Conservation (phyloP, 2,797 vertebrate genomes). For the Gymnothorax reevesii region DNA sequence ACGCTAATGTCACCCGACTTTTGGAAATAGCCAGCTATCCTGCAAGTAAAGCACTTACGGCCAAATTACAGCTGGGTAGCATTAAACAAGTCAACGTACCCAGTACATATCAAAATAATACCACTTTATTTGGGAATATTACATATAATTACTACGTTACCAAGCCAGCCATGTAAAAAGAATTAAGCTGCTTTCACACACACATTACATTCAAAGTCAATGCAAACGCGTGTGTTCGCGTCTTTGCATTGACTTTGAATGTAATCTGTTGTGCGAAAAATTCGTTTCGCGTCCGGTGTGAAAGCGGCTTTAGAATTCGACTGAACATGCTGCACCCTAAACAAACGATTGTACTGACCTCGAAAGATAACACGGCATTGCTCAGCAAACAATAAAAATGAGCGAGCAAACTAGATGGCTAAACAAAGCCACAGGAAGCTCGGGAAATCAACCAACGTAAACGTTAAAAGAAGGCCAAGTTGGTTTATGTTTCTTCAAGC, state of each 20-base stretch:
- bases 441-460: background rate
- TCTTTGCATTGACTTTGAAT: too few species aligned
- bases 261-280: too few species aligned
- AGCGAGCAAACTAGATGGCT: background rate
- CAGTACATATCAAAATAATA: conserved; percentile 3
- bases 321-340: background rate
- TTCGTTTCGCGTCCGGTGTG: too few species aligned
- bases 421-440: background rate
- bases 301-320: too few species aligned
- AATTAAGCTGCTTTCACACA: too few species aligned
- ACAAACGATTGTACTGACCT: background rate
- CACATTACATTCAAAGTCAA: too few species aligned
- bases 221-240: too few species aligned
- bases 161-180: background rate
- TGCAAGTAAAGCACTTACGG: background rate
- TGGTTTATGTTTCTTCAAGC: too few species aligned
- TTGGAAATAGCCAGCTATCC: background rate
- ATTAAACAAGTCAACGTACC: background rate
- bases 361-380: background rate
- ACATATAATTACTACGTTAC: background rate
- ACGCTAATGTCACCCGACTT: background rate
- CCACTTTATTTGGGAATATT: background rate
- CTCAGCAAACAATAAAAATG: background rate
- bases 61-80: background rate
- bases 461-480: background rate